These are phyloP conservation scores for Drosophila kurseongensis DNA, from an alignment of 1,140 invertebrate genomes.

Conservation along the genomic window DNA sequence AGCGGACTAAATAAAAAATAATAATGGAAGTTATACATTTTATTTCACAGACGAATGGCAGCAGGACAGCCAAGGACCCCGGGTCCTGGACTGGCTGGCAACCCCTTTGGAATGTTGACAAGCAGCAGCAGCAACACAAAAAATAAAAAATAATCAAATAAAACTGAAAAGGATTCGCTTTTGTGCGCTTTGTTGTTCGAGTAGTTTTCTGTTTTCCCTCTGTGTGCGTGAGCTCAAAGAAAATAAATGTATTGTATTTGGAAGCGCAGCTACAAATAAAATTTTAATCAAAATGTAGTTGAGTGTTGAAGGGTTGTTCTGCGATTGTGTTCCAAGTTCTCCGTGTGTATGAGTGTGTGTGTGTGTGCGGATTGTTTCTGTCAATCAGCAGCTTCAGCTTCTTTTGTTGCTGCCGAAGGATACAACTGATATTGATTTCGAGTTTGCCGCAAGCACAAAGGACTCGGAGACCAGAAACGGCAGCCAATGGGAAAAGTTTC, in stretches of 20 bases:
- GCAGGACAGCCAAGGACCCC: constrained; percentile 36
- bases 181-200: constrained; percentile 77
- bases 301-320: constrained; percentile 81
- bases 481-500: constrained; percentile 81
- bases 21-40: constrained; percentile 78
- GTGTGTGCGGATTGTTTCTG: constrained; percentile 73
- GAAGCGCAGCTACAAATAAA: constrained; percentile 76
- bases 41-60: constrained; percentile 56
- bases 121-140: constrained; percentile 48
- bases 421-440: constrained; percentile 83
- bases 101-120: constrained; percentile 54
- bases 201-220: constrained; percentile 58
- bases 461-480: constrained; percentile 20
- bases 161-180: constrained; percentile 69
- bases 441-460: constrained; percentile 66
- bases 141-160: constrained; percentile 46
- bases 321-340: constrained; percentile 33
- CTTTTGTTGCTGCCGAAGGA: constrained; percentile 80
- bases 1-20: constrained; percentile 50
- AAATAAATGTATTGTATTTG: constrained; percentile 70
- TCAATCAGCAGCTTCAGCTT: constrained; percentile 79
- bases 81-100: constrained; percentile 12
- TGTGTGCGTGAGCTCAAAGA: constrained; percentile 55
- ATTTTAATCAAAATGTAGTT: constrained; percentile 83
- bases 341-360: constrained; percentile 13